Evolutionary conservation across 53 echinoderm and acorn worm species (phyloP), one percentile per base, ranked within the genome.

Genomic region (Paracentrotus lividus): DNA sequence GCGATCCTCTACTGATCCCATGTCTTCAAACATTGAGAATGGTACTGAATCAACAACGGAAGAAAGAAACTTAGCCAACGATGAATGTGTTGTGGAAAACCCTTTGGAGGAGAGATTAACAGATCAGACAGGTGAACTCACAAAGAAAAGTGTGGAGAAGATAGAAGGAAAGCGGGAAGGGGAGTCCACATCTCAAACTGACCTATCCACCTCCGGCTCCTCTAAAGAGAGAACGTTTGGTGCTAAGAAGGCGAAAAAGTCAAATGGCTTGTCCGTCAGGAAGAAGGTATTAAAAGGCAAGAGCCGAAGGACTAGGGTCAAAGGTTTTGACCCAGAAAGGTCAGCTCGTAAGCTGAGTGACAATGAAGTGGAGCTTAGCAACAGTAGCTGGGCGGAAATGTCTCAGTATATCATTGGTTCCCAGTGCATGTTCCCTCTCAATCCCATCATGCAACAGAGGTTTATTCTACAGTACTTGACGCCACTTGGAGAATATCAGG

Each of bases 401-500:
- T 96, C 99, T 0, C 96, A 96, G 77, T 95, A 95, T 52, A 96
- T 99, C 66, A 96, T 99, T 77, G 97, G 99, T 34, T 96, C 97
- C 10, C 95, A 96, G 59, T 95, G 96, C 36, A 99, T 99, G 95
- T 94, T 94, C 66, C 99, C 99, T 0, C 54, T 99, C 85, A 97
- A 93, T n/a, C 69, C 90, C 26, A 84, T 95, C 34, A 97, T 97
- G 93, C 96, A 99, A 34, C 99, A 99, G 94, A 88, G 99, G 65
- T 96, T 99, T 56, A 97, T 99, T 44, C 90, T 99, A 78, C 97
- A 99, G 94, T 99, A 99, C 86, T 77, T 99, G 85, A 96, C 99
- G 61, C 99, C 99, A 13, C 93, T 99, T 29, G 99, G 97, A 42
- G 99, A 99, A 84, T 99, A 99, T 89, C 99, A 99, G 90, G 99